Evolutionary conservation across 2,797 vertebrate genomes (phyloP).

Genomic region (Pseudocheirus occidentalis): DNA sequence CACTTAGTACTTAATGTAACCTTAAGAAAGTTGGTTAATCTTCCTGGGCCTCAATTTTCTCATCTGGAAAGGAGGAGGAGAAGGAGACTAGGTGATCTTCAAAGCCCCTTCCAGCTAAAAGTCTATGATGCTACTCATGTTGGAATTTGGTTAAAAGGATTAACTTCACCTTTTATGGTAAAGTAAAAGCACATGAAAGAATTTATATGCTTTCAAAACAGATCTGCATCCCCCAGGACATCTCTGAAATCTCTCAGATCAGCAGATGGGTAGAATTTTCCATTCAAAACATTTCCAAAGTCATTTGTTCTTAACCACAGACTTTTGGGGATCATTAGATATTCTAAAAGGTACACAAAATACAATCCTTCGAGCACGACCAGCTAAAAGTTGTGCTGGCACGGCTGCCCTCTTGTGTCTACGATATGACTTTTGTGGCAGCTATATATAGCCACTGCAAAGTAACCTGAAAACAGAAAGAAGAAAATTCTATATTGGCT

Average conservation of each 20-base stretch:
- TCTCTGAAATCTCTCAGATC: neutral
- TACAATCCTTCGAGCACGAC: neutral
- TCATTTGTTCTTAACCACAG: constrained; percentile 18
- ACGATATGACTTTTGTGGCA: neutral
- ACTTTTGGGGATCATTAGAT: neutral
- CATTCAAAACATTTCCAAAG: constrained; percentile 27
- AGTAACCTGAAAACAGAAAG: constrained; percentile 11
- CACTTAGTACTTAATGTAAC: neutral
- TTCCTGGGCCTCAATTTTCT: neutral
- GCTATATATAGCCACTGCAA: neutral
- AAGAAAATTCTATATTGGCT: neutral
- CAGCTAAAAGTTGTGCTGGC: neutral
- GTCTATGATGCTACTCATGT: neutral
- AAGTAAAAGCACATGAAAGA: constrained; percentile 25
- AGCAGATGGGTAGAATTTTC: neutral
- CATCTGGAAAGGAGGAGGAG: neutral
- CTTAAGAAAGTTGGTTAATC: neutral
- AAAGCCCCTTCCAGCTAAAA: neutral
- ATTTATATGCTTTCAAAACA: neutral
- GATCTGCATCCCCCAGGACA: neutral
- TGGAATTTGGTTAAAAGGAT: constrained; percentile 35
- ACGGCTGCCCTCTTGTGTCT: neutral
- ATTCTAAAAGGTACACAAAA: neutral
- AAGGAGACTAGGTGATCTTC: neutral
- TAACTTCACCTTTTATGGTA: neutral